Evolutionary conservation across 2,113 vertebrate genomes (phyloP), one percentile per base, ranked within the genome.

Genomic region (Salminus brasiliensis): DNA sequence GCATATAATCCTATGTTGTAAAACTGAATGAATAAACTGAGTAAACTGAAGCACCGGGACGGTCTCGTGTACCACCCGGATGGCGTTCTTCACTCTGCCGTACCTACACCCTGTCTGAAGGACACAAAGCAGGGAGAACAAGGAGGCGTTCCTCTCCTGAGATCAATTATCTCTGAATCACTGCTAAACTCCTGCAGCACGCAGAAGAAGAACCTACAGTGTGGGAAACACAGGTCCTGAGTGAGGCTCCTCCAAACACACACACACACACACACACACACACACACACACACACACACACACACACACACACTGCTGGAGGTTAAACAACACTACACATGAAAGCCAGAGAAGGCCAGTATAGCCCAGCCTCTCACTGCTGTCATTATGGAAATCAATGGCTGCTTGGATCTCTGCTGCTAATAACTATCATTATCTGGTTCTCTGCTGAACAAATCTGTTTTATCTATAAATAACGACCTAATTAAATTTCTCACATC

Each of bases 121-220:
- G 11, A 43, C 12, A 12, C 2, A 43, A 43, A 43, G 9, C 36
- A 39, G 36, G 9, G 4, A 39, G 36, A 39, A 39, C 1, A 12
- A 7, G 12, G 9, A 16, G 1, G 69, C 71, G 18, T 11, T 52
- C 12, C 55, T 72, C 78, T 55, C 52, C 72, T 55, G 65, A 82
- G 53, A 68, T 79, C 73, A 81, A 72, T 80, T 84, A 82, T 41
- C n/a, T 9, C 21, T 27, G n/a, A 8, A 74, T 62, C 72, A 29
- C 34, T 39, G 27, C n/a, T 16, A 32, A 23, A 57, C 36, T 81
- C 63, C 18, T 45, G 29, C 3, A 75, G 60, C n/a, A 53, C 29
- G 45, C 66, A 69, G 5, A 59, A 68, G 12, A 49, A 12, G 29
- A 73, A 53, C 45, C 49, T 11, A n/a, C 6, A 29, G 29, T 45